These are phyloP conservation scores for Sinocyclocheilus maitianheensis DNA, from an alignment of 2,113 vertebrate genomes.

Conservation along the genomic window DNA sequence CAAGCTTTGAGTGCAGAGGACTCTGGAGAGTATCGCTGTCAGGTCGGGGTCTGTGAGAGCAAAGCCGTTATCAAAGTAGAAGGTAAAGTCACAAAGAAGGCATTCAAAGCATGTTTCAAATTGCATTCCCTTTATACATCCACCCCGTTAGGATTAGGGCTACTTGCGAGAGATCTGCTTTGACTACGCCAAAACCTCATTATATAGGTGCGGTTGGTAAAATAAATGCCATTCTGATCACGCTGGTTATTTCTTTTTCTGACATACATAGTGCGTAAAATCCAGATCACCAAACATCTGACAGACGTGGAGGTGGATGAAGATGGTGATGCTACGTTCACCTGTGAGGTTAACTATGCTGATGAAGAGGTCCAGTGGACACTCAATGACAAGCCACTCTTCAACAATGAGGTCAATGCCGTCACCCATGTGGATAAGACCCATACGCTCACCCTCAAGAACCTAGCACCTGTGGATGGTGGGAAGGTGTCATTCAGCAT, in stretches of 20 bases:
- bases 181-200: neutral
- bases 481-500: slow-evolving; percentile 82
- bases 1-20: slow-evolving; percentile 79
- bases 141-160: neutral
- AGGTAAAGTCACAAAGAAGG: slow-evolving; percentile 72
- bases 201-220: neutral
- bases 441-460: slow-evolving; percentile 86
- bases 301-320: slow-evolving; percentile 82
- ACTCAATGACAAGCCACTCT: slow-evolving; percentile 85
- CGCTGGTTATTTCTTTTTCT: neutral
- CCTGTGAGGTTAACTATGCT: slow-evolving; percentile 86
- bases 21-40: slow-evolving; percentile 84
- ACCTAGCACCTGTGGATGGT: slow-evolving; percentile 81
- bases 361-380: slow-evolving; percentile 91
- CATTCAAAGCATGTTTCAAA: neutral
- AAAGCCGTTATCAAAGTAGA: slow-evolving; percentile 83
- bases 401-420: slow-evolving; percentile 88
- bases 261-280: slow-evolving; percentile 81
- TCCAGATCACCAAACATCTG: slow-evolving; percentile 83
- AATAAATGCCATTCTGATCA: neutral
- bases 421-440: slow-evolving; percentile 78
- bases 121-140: neutral
- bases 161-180: neutral
- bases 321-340: slow-evolving; percentile 81
- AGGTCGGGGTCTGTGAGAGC: slow-evolving; percentile 80